These are phyloP conservation scores for Misgurnus anguillicaudatus DNA, from an alignment of 2,113 vertebrate genomes.

Conservation along the genomic window DNA sequence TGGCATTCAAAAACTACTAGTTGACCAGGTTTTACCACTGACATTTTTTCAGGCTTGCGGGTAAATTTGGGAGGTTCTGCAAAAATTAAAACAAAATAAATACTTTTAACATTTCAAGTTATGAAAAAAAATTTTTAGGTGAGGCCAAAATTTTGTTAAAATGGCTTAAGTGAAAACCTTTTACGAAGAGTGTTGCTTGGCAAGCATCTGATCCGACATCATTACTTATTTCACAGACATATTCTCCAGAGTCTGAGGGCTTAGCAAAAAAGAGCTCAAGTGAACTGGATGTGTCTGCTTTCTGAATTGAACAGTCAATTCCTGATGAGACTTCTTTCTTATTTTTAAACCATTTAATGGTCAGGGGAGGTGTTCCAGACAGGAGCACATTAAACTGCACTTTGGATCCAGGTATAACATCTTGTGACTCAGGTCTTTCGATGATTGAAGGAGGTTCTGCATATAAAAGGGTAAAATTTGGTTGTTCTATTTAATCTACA, in stretches of 20 bases:
- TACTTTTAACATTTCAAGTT: background rate
- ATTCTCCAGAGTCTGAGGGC: conserved; percentile 86
- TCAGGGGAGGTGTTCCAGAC: conserved; percentile 87
- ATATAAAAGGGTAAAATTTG: conserved; percentile 26
- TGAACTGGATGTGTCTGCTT: conserved; percentile 86
- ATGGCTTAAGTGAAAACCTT: conserved; percentile 78
- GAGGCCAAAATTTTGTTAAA: conserved; percentile 8
- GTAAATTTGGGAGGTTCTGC: conserved; percentile 92
- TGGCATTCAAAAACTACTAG: conserved; percentile 90
- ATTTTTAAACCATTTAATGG: conserved; percentile 95
- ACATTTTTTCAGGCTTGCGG: conserved; percentile 84
- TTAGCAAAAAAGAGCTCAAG: conserved; percentile 91
- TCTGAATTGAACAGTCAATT: conserved; percentile 82
- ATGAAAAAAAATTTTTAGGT: background rate
- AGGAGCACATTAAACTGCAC: conserved; percentile 88
- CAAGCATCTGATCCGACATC: conserved; percentile 90
- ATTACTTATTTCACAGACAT: conserved; percentile 91
- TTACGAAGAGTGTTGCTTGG: conserved; percentile 89
- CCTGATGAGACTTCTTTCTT: conserved; percentile 87
- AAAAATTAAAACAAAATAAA: conserved; percentile 46
- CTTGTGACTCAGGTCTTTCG: conserved; percentile 90
- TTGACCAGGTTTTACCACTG: conserved; percentile 87
- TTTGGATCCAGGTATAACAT: conserved; percentile 85
- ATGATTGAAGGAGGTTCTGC: conserved; percentile 90
- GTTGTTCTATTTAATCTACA: background rate